Base-by-base conservation (phyloP, 2,113 vertebrate genomes). In the Ginglymostoma cirratum region DNA sequence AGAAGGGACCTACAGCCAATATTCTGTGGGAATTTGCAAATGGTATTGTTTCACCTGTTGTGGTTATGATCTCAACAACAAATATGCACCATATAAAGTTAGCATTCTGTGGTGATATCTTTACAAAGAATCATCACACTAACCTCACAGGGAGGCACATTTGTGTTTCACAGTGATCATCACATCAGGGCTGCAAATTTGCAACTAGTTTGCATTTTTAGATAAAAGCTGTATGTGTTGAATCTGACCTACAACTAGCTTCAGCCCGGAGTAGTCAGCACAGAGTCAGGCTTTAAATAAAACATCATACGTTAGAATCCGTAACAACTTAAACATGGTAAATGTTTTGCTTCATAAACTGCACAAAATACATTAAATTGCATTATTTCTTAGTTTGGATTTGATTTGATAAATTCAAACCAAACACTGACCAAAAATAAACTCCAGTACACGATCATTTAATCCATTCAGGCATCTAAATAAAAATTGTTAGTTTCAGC, bases 131-230 rank as follows among this genome's bases (percentile, higher is more conserved):
- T 93, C 2, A n/a, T 92, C 89, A 93, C 61, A 23, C 61, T 61
- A 61, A n/a, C 34, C 34, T 38, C 21, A 66, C 61, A 93, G 89
- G 2, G 61, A 93, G 61, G 89, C 61, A 66, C n/a, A 23, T 38
- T 66, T 93, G 61, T 45, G 5, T 66, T 93, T 93, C 61, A 67
- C 19, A 61, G 61, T 93, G 89, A 66, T 67, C 30, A 66, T 93
- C 66, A 66, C 66, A 66, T 66, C 30, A 23, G 89, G 38, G 89
- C 61, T 66, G 89, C 61, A 93, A 66, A 93, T 93, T 66, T 93
- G 89, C 89, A 93, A 93, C 89, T 66, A 10, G 89, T 93, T 93
- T 93, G 89, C 89, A 93, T 93, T 93, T 66, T 23, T 38, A 66
- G 61, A 93, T 38, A 38, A 93, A 93, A 38, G 34, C 15, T 34